These are phyloP conservation scores for Meandrina meandrites DNA, from an alignment of 92 coral and sea anemone species.

Conservation along the genomic window DNA sequence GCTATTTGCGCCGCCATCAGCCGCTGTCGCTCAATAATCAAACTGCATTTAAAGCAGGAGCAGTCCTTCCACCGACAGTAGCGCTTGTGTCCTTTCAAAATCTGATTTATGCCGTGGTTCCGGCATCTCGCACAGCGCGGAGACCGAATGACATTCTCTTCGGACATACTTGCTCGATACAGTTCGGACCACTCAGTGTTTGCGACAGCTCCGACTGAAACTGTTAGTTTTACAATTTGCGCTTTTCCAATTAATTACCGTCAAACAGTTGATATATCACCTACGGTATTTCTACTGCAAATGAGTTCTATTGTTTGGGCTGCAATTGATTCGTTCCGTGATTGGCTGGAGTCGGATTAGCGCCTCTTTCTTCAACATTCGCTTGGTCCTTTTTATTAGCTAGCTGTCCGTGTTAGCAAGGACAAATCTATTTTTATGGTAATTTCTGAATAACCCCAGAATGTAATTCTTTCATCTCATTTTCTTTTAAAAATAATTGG, in stretches of 20 bases:
- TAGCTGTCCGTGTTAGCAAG: constrained; percentile 2
- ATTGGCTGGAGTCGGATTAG: constrained; percentile 37
- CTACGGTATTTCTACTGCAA: constrained; percentile 58
- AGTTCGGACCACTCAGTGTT: constrained; percentile 31
- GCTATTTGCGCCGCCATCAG: constrained; percentile 99
- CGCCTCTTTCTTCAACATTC: constrained; percentile 4
- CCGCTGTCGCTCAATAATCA: constrained; percentile 95
- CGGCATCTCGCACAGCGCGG: constrained; percentile 98
- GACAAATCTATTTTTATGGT: constrained; percentile 42
- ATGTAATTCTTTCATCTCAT: constrained; percentile 15
- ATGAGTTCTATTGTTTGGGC: constrained; percentile 40
- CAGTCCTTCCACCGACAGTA: constrained; percentile 96
- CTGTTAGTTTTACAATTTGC: constrained; percentile 88
- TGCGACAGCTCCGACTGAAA: constrained; percentile 62
- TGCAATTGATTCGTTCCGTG: constrained; percentile 2
- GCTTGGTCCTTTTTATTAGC: constrained; percentile 16
- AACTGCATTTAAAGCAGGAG: constrained; percentile 86
- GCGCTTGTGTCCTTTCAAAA: constrained; percentile 93
- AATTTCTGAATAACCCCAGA: constrained; percentile 14
- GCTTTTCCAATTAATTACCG: constrained; percentile 81
- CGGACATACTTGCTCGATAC: constrained; percentile 45
- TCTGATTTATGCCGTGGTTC: constrained; percentile 82
- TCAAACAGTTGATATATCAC: constrained; percentile 72
- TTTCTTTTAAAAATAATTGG: not conserved
- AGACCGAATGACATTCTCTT: constrained; percentile 67